Conservation (phyloP, 2,797 vertebrate genomes). For the Bothrops alternatus region DNA sequence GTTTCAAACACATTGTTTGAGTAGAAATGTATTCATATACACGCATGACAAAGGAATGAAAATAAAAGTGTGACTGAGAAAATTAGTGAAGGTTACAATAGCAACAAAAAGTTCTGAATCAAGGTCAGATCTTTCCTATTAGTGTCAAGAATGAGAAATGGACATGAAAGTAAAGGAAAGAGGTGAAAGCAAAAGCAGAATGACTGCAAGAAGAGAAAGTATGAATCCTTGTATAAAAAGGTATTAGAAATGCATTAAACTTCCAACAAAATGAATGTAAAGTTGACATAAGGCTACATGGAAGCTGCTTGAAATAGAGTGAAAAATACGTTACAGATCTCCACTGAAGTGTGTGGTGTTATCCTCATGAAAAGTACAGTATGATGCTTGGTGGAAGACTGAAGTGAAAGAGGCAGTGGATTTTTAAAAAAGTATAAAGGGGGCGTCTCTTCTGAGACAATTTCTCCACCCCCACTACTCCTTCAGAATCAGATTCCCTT, state of each 20-base stretch:
- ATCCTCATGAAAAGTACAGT: neutral
- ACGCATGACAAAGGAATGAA: neutral
- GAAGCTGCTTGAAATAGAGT: neutral
- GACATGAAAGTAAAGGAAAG: neutral
- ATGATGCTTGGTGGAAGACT: neutral
- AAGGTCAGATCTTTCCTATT: neutral
- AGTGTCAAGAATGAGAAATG: neutral
- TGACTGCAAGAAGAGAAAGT: neutral
- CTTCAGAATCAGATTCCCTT: neutral
- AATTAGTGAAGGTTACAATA: neutral
- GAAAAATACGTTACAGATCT: neutral
- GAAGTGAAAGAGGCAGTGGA: neutral
- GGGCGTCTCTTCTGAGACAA: neutral
- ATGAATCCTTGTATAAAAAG: neutral
- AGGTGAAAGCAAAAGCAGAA: neutral
- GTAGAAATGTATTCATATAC: neutral
- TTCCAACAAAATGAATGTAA: neutral
- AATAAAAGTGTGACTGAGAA: neutral
- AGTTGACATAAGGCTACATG: neutral
- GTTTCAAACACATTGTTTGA: neutral
- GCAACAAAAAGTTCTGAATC: neutral
- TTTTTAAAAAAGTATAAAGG: neutral
- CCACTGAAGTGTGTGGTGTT: neutral
- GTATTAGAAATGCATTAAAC: neutral
- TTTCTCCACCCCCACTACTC: neutral